Base-by-base conservation (phyloP, 2,888 invertebrate genomes). In the Rhyacophila evoluta region DNA sequence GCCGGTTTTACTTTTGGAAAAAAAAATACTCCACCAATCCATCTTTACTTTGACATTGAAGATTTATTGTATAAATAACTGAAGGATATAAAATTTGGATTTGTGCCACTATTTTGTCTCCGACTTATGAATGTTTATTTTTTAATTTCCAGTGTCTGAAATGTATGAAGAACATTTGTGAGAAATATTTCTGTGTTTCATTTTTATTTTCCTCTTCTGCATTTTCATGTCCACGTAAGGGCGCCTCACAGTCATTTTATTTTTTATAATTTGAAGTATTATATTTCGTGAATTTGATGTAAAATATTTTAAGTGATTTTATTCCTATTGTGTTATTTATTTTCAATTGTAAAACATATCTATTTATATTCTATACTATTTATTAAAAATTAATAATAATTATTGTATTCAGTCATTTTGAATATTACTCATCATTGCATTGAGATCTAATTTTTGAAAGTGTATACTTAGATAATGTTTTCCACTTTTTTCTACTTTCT, bases 361-460 rank as follows among this genome's bases (percentile, higher is more conserved):
- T 55, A 55, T 55, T 55, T 55, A 55, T 55, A 55, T 55, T 55
- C 55, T 10, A 19, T 25, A 19, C 12, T 55, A 55, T 55, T 55
- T 55, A 55, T 55, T 55, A 55, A n/a, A n/a, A n/a, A n/a, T n/a
- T n/a, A n/a, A 39, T 39, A n/a, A 55, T 55, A 55, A 55, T 55
- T 55, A 12, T 55, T 55, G 25, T 55, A 55, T 19, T 25, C 41
- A 19, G 6, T 41, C 12, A 41, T 33, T 33, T 33, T 33, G 19
- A 55, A 19, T 55, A 55, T 55, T 55, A 41, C 55, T 12, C 8
- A 19, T 55, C 19, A 55, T 55, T 8, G 19, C 6, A 55, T 25
- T 55, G 15, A 55, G 19, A 2, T 55, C 15, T 55, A 55, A 55
- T 55, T 55, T 55, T 55, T 19, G 55, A 55, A 55, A 55, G 19